A percentile compares a stretch with the other conserved stretches of the same genome.
phyloP scores from a whole-genome alignment of 2,113 vertebrate species.

The Casuarius casuarius region DNA sequence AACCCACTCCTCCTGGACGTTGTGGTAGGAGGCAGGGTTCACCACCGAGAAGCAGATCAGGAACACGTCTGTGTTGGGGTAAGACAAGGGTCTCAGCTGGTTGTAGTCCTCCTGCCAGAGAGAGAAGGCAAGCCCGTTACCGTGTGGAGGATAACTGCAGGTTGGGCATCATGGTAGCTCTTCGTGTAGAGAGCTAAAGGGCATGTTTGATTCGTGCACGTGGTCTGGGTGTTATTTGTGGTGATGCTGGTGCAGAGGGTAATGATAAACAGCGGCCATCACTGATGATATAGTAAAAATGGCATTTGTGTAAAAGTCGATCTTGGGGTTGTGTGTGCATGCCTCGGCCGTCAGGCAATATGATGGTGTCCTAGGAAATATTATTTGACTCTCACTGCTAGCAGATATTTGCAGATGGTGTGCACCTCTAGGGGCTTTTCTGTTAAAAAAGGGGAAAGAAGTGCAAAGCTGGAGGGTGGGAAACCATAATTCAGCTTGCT shows the following conservation, averaged over 20 bases:
- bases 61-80: slow-evolving; percentile 90
- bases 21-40: slow-evolving; percentile 90
- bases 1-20: slow-evolving; percentile 91
- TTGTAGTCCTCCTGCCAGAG: slow-evolving; percentile 88
- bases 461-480: background rate
- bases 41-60: slow-evolving; percentile 92
- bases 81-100: slow-evolving; percentile 88
- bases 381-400: background rate
- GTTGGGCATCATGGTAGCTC: fast-evolving
- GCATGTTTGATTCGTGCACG: background rate
- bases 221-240: background rate
- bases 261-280: fast-evolving
- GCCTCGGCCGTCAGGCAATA: background rate
- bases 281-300: background rate
- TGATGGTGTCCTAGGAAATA: background rate
- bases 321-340: background rate
- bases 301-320: background rate
- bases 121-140: background rate
- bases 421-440: background rate
- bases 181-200: background rate
- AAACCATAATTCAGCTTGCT: background rate
- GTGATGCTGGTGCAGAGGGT: background rate
- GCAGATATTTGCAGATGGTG: background rate
- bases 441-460: background rate
- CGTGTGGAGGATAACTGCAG: too few species aligned